These are phyloP conservation scores for Eulemur macaco DNA, from an alignment of 2,113 vertebrate species.

Conservation along the genomic window DNA sequence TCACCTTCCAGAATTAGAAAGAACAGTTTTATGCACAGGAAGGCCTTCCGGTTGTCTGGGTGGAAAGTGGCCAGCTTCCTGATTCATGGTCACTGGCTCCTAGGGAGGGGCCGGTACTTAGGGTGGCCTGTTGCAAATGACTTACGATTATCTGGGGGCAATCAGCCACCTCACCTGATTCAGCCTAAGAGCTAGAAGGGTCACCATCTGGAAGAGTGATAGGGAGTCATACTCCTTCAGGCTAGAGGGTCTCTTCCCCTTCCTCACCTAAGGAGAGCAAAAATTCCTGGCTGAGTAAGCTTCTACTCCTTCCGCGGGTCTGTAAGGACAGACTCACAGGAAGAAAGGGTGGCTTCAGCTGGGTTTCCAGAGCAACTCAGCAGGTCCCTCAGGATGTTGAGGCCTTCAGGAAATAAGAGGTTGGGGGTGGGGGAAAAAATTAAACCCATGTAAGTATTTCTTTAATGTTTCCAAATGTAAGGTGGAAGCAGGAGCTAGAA, in stretches of 20 bases:
- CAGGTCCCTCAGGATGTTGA: conserved; percentile 2
- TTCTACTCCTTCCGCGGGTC: background rate
- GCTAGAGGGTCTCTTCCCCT: background rate
- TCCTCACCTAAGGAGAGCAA: background rate
- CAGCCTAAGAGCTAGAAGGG: background rate
- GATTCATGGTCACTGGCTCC: background rate
- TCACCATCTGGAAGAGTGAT: background rate
- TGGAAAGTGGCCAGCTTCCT: background rate
- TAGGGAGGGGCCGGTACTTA: background rate
- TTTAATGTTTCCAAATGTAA: conserved; percentile 45
- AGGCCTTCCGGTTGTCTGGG: background rate
- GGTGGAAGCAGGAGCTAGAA: conserved; percentile 13
- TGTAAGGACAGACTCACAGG: background rate
- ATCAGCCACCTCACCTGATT: conserved; percentile 5
- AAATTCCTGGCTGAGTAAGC: background rate
- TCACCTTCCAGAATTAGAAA: conserved; percentile 54
- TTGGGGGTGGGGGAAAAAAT: background rate
- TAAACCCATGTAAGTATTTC: background rate
- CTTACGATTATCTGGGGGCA: background rate
- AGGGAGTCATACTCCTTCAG: background rate
- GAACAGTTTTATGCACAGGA: conserved; percentile 23
- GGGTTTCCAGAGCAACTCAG: conserved; percentile 10
- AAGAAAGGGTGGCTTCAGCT: conserved; percentile 26
- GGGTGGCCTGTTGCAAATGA: background rate
- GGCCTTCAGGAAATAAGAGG: conserved; percentile 25